A percentile compares a stretch with the other conserved stretches of the same genome.
Conservation (phyloP, 2,113 vertebrate genomes). For the Tetrax tetrax region DNA sequence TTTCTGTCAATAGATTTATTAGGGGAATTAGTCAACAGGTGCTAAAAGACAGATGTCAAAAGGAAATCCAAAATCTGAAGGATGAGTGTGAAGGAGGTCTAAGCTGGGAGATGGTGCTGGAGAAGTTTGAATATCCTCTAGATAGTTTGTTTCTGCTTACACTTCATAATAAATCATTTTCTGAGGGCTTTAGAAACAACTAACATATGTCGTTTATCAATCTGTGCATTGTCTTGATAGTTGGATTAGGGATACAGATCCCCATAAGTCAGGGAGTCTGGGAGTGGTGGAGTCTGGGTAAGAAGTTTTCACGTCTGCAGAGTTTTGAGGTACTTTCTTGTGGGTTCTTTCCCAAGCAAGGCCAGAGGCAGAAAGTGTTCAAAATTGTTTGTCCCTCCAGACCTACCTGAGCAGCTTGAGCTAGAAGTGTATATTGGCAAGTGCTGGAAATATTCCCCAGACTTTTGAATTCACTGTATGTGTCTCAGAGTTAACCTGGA, state of each 20-base stretch:
- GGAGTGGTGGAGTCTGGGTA: background rate
- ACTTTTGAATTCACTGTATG: background rate
- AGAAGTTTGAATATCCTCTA: background rate
- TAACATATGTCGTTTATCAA: background rate
- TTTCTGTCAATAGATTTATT: background rate
- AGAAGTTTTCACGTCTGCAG: background rate
- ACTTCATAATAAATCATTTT: background rate
- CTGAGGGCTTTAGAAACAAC: background rate
- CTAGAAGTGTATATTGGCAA: background rate
- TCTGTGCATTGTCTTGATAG: background rate
- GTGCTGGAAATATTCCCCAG: background rate
- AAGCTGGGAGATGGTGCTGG: background rate
- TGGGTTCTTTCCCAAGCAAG: background rate
- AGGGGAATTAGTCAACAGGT: background rate
- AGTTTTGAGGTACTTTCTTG: background rate
- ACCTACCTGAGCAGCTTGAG: background rate
- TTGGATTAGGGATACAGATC: background rate
- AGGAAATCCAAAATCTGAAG: background rate
- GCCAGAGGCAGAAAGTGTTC: background rate
- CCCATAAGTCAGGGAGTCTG: background rate
- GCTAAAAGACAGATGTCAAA: constrained; percentile 27
- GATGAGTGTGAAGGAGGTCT: background rate
- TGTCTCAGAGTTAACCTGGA: background rate
- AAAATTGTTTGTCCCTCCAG: background rate
- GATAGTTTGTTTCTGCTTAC: background rate